Conservation (phyloP, 2,888 invertebrate species). For the Ceriagrion tenellum region DNA sequence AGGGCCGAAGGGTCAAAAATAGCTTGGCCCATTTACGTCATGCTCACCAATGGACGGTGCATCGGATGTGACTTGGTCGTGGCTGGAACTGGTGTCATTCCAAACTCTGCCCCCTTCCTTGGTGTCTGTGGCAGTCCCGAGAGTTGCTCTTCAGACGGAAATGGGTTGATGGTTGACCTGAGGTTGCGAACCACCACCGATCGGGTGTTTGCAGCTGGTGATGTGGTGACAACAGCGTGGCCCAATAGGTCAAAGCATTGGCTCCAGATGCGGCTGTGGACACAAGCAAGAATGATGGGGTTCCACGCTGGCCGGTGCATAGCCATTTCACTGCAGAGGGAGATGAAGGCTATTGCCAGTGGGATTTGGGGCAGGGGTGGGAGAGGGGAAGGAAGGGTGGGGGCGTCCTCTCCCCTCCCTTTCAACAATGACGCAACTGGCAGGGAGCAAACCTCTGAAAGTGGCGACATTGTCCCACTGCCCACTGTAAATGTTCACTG, state of each 20-base stretch:
- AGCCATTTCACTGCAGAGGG: conserved; percentile 82
- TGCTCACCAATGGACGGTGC: conserved; percentile 85
- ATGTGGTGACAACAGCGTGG: conserved; percentile 94
- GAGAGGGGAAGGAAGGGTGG: background rate
- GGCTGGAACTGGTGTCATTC: conserved; percentile 96
- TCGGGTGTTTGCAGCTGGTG: conserved; percentile 94
- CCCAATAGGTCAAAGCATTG: conserved; percentile 82
- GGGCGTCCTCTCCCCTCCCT: background rate
- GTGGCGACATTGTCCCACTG: background rate
- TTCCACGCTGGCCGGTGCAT: conserved; percentile 95
- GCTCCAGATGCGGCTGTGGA: conserved; percentile 98
- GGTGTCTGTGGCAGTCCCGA: conserved; percentile 77
- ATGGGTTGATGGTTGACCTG: conserved; percentile 90
- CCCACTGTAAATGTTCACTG: background rate
- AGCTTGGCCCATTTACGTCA: conserved; percentile 85
- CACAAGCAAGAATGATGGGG: conserved; percentile 99
- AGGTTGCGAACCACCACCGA: conserved; percentile 86
- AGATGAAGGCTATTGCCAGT: conserved; percentile 76
- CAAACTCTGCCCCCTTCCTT: conserved; percentile 82
- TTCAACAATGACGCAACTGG: background rate
- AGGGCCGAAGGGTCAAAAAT: conserved; percentile 73
- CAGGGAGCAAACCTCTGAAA: background rate
- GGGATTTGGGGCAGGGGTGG: background rate
- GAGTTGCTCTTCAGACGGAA: conserved; percentile 83
- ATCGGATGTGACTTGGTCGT: conserved; percentile 93